Base-by-base conservation (phyloP, 64 coral and sea anemone species). In the Astreopora myriophthalma region DNA sequence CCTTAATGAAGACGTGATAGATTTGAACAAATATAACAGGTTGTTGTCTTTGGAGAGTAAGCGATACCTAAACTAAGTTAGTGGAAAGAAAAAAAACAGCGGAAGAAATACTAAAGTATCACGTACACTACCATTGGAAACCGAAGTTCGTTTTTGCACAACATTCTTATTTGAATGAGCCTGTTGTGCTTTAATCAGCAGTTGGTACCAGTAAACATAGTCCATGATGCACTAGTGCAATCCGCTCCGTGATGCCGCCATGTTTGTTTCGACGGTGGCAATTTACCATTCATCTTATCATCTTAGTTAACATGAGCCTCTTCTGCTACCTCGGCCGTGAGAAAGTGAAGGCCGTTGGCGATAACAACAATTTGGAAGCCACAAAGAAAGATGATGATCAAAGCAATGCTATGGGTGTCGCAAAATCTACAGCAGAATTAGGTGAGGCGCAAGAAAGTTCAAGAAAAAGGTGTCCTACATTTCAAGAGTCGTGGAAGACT, bases 201-300 rank as follows among this genome's bases (percentile, higher is more conserved):
- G 71, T 73, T 73, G 71, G 71, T 73, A 73, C 71, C 71, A 37
- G 71, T 73, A 73, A 73, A 73, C 71, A 37, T 73, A 73, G 71
- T 73, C 71, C 71, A 70, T 70, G 67, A 70, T 70, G 67, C 67
- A 70, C 67, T 70, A 70, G 67, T 32, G 71, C 37, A 34, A 74
- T 74, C 71, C 0, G 71, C 71, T 39, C 71, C 13, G 34, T 74
- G 71, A 74, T 74, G 36, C 71, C 34, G 71, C 71, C 71, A 37
- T 74, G 71, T 74, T 74, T 37, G 71, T 74, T 74, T 70, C 67
- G 1, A 30, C 67, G 12, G 14, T 57, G 51, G 51, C 51, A 57
- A 57, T 57, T 57, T 57, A 57, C 0, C 51, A 57, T 57, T 57
- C 7, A 57, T n/a, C 8, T 67, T 67, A 67, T 67, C 52, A 57